Base-by-base conservation (phyloP, 2,113 vertebrate genomes). In the Brienomyrus brachyistius region DNA sequence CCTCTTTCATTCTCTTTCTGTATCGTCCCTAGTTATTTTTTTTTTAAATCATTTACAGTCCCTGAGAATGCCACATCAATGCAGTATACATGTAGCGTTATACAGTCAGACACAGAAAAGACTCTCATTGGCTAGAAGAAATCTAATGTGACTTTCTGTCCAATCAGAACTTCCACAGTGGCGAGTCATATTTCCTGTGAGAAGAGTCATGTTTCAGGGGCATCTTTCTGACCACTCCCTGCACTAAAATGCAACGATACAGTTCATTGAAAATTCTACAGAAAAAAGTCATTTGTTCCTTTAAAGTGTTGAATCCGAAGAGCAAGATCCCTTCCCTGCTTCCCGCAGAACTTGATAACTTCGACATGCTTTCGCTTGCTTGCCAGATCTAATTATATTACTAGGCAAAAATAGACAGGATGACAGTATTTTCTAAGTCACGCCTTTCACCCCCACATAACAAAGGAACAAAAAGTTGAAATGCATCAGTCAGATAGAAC, bases 161-260 rank as follows among this genome's bases (percentile, higher is more conserved):
- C 91, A 92, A 91, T 94, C 91, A 92, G 91, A 84, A 90, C 50
- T 92, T 90, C 91, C 92, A 93, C 85, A 88, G 94, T 93, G n/a
- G 82, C 31, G 52, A 86, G 35, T 88, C 66, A 21, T n/a, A 74
- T 87, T 93, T 88, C 87, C 87, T 51, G 40, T 74, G 51, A 13
- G 45, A 90, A 62, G 89, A 45, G 45, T 91, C 91, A 90, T 48
- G 90, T 91, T 92, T 89, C 43, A 45, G 19, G 1, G 59, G 47
- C 56, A 90, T 87, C 74, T 45, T 17, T 74, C 43, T 48, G 43
- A 62, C 84, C 88, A 51, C 88, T 86, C 91, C 92, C 89, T 89
- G 89, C 88, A 85, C 52, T 23, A 52, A 89, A 8, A 50, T 88
- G 77, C 6, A 80, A 43, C 0, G 13, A 52, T 88, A 31, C 62